Evolutionary conservation across 2,113 vertebrate species (phyloP).

Genomic region (Prunella fulvescens): DNA sequence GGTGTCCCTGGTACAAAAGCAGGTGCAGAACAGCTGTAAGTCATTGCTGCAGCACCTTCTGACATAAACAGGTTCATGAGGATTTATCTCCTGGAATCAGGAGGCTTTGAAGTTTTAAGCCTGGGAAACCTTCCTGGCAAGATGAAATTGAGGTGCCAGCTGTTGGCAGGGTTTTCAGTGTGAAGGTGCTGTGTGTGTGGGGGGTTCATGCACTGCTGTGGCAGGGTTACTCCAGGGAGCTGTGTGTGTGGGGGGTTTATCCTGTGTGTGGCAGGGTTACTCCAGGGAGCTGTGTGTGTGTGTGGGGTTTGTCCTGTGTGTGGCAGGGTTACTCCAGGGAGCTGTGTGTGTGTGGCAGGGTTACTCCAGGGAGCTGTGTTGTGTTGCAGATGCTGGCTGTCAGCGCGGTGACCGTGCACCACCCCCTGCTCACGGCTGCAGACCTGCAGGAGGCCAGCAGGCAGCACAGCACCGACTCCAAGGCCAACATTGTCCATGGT

Average conservation of each 20-base stretch:
- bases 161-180: fast-evolving
- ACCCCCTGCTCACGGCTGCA: conserved; percentile 69
- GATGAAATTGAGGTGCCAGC: background rate
- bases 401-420: conserved; percentile 71
- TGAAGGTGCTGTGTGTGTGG: fast-evolving
- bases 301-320: background rate
- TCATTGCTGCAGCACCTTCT: background rate
- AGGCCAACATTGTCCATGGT: conserved; percentile 92
- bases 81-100: background rate
- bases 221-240: background rate
- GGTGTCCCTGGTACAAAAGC: background rate
- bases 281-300: background rate
- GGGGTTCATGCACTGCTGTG: background rate
- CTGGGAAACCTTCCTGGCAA: background rate
- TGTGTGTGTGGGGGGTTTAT: background rate
- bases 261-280: too few species aligned
- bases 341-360: too few species aligned
- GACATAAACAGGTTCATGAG: background rate
- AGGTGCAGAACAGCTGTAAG: fast-evolving
- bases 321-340: too few species aligned
- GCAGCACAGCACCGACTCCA: conserved; percentile 78
- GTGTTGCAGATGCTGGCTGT: conserved; percentile 80
- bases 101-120: background rate
- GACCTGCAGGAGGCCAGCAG: conserved; percentile 85
- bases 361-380: too few species aligned